These are phyloP conservation scores for Danaus chrysippus DNA, from an alignment of 2,888 invertebrate genomes.

Conservation along the genomic window DNA sequence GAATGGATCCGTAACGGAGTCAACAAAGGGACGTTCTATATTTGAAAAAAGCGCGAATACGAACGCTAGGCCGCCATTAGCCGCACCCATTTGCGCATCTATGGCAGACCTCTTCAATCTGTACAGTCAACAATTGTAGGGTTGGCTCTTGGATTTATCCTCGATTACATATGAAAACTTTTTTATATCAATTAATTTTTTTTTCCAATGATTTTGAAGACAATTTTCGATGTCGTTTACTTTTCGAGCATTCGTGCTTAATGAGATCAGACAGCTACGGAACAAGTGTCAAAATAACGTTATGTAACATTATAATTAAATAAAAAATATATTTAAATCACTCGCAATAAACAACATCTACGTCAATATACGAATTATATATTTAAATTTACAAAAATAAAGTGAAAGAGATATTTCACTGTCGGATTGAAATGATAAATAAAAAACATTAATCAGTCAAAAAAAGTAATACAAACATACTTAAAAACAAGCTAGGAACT, in stretches of 20 bases:
- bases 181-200: not conserved
- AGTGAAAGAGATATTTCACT: no score
- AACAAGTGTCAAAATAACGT: no score
- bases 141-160: slow-evolving; percentile 29
- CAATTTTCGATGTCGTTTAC: not conserved
- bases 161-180: not conserved
- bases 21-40: slow-evolving; percentile 75
- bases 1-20: slow-evolving; percentile 64
- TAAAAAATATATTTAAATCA: no score
- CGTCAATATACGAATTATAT: no score
- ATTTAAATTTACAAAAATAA: no score
- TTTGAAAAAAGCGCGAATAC: slow-evolving; percentile 71
- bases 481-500: not conserved
- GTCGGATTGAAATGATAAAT: no score
- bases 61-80: slow-evolving; percentile 71
- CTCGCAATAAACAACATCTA: no score
- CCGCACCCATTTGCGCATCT: slow-evolving; percentile 70
- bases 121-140: slow-evolving; percentile 64
- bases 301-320: no score
- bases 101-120: slow-evolving; percentile 74
- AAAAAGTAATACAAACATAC: not conserved
- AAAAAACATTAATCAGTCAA: not conserved
- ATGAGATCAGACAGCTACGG: no score
- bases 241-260: no score
- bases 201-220: not conserved